A percentile compares a stretch with the other conserved stretches of the same genome.
Evolutionary conservation across 2,113 vertebrate genomes (phyloP).

Genomic region (Jaculus jaculus): DNA sequence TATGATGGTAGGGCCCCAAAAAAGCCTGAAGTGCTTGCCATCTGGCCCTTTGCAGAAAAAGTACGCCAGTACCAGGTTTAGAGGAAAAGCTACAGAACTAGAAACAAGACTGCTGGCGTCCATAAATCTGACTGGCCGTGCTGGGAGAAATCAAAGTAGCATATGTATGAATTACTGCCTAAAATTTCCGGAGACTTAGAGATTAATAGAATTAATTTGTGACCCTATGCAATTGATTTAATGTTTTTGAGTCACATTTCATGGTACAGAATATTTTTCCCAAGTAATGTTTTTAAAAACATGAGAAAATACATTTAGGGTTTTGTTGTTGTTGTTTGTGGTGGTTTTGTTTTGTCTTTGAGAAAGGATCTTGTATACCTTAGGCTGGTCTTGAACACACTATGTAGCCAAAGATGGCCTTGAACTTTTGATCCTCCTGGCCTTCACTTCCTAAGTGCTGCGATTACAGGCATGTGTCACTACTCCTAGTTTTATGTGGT

Average conservation of each 20-base stretch:
- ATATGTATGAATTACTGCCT: background rate
- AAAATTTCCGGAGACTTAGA: constrained; percentile 1
- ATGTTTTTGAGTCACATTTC: constrained; percentile 23
- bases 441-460: background rate
- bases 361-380: background rate
- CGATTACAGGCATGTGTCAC: background rate
- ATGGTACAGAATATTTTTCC: background rate
- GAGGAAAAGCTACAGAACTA: background rate
- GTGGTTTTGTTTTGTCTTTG: too few relatives aligned
- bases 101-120: background rate
- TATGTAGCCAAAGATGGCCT: background rate
- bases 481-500: background rate
- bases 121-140: background rate
- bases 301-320: background rate
- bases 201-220: constrained; percentile 4
- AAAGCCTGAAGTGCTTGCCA: constrained; percentile 3
- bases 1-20: background rate
- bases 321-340: too few relatives aligned
- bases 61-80: background rate
- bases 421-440: background rate
- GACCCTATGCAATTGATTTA: constrained; percentile 22
- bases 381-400: background rate
- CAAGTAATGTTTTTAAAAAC: background rate
- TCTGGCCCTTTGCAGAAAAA: background rate
- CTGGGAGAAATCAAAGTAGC: background rate